Conservation (phyloP, 1,140 invertebrate genomes). For the Halesus radiatus region DNA sequence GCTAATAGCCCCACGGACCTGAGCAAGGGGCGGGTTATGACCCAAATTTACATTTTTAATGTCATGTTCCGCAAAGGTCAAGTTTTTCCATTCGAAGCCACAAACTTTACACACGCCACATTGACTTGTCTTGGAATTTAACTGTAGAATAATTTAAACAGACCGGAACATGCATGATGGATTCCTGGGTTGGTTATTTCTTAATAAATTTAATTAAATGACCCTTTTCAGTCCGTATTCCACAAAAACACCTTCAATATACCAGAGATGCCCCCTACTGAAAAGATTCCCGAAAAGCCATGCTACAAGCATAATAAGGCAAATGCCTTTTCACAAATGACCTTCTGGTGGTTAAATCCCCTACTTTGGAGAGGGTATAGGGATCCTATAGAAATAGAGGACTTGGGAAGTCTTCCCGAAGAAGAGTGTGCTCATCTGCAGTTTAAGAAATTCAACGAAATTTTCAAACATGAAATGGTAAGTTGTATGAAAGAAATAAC, state of each 20-base stretch:
- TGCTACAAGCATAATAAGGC: conserved; percentile 73
- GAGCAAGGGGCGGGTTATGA: neutral
- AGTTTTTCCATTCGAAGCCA: neutral
- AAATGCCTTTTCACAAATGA: conserved; percentile 79
- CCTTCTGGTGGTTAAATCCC: conserved; percentile 84
- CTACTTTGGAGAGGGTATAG: conserved; percentile 78
- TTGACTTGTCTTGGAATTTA: neutral
- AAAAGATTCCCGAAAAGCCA: conserved; percentile 39
- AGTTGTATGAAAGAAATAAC: neutral
- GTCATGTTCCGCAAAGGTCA: neutral
- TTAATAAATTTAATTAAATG: neutral
- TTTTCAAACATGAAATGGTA: conserved; percentile 70
- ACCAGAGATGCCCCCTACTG: neutral
- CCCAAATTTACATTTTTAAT: conserved; percentile 13
- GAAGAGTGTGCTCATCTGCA: conserved; percentile 72
- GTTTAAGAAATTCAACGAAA: conserved; percentile 70
- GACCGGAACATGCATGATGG: no score
- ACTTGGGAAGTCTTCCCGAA: conserved; percentile 79
- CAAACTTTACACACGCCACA: neutral
- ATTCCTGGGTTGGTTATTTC: no score
- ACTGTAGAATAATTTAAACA: neutral
- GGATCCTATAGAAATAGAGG: conserved; percentile 75
- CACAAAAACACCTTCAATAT: conserved; percentile 8
- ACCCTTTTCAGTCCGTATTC: conserved; percentile 15
- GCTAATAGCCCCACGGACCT: neutral